Evolutionary conservation across 2,888 invertebrate species (phyloP).

Genomic region (Cancer borealis): DNA sequence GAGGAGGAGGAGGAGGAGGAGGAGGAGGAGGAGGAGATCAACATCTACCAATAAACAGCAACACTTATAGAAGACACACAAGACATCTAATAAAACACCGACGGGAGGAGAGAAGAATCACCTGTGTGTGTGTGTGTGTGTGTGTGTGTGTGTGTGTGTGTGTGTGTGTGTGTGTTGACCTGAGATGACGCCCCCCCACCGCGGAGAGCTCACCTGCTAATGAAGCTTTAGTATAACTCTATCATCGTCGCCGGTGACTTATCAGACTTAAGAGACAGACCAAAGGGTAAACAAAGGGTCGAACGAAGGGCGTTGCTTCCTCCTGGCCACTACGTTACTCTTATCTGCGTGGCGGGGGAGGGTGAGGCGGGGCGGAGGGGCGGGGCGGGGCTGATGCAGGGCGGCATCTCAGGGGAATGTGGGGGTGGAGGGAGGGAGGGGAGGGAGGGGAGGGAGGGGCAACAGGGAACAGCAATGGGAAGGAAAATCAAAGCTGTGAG

Average conservation of each 20-base stretch:
- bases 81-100: neutral
- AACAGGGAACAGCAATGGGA: neutral
- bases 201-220: neutral
- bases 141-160: neutral
- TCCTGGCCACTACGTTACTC: conserved; percentile 1
- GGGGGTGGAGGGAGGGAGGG: neutral
- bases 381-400: neutral
- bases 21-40: neutral
- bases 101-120: neutral
- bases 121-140: neutral
- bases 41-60: neutral
- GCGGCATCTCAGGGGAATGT: neutral
- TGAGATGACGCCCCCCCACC: neutral
- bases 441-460: neutral
- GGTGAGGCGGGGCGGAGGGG: neutral
- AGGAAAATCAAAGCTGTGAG: neutral
- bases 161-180: neutral
- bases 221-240: conserved; percentile 8
- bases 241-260: neutral
- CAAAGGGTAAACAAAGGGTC: neutral
- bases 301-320: conserved; percentile 37
- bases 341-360: neutral
- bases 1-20: neutral
- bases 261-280: neutral
- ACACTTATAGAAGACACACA: neutral